phyloP scores from a whole-genome alignment of 2,888 invertebrate genomes.

The Desoria tigrina region DNA sequence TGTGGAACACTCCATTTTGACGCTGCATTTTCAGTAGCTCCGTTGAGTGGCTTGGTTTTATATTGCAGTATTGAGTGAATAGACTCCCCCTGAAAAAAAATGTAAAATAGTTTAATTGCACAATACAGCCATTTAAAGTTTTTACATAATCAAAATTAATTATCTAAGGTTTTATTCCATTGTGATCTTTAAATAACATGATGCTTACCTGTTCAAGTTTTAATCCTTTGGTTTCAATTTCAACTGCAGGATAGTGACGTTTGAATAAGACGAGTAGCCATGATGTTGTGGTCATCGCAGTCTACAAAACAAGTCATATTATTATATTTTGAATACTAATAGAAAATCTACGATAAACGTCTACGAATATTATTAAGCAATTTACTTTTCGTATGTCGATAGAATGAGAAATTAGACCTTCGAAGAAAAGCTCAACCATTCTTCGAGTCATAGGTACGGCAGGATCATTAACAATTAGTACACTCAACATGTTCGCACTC shows the following conservation, averaged over 20 bases:
- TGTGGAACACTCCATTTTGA: conserved; percentile 21
- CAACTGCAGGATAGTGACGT: conserved; percentile 39
- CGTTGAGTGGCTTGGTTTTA: conserved; percentile 27
- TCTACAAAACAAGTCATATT: conserved; percentile 31
- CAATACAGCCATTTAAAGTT: conserved; percentile 1
- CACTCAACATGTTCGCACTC: conserved; percentile 50
- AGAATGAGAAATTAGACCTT: conserved; percentile 44
- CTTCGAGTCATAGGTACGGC: conserved; percentile 36
- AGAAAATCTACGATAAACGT: background rate
- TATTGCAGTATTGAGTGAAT: conserved; percentile 51
- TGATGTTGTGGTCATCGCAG: conserved; percentile 41
- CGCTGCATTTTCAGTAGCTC: conserved; percentile 14
- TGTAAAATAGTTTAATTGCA: conserved; percentile 5
- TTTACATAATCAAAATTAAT: background rate
- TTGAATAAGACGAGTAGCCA: conserved; percentile 51
- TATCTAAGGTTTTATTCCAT: background rate
- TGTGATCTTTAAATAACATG: background rate
- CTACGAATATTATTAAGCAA: too few species aligned
- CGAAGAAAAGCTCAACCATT: conserved; percentile 47
- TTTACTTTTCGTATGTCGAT: conserved; percentile 50
- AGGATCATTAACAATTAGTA: conserved; percentile 47
- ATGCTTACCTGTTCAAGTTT: conserved; percentile 38
- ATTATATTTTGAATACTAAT: background rate
- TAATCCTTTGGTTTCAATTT: conserved; percentile 40
- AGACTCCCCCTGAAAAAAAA: conserved; percentile 40